phyloP scores from a whole-genome alignment of 1,140 invertebrate species.

The Tyrophagus putrescentiae region DNA sequence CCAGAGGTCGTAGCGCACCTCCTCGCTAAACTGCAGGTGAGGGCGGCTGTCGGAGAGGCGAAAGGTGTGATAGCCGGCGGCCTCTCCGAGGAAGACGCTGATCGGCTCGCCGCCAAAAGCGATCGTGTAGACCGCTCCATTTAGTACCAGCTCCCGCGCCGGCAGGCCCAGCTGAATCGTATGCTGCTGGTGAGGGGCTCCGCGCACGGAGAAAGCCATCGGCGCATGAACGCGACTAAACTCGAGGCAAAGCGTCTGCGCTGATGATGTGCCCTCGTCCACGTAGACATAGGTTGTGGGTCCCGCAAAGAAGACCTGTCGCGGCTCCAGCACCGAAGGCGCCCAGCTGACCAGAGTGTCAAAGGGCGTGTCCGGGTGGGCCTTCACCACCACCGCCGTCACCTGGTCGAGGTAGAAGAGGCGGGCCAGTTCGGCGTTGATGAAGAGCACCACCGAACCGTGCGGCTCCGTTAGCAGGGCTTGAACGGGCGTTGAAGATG shows the following conservation, averaged over 20 bases:
- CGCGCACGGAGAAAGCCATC: slow-evolving; percentile 31
- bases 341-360: slow-evolving; percentile 15
- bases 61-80: slow-evolving; percentile 53
- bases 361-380: slow-evolving; percentile 12
- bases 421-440: slow-evolving; percentile 17
- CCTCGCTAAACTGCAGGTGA: slow-evolving; percentile 42
- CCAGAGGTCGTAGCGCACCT: slow-evolving; percentile 26
- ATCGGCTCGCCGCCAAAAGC: slow-evolving; percentile 84
- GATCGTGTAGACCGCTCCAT: slow-evolving; percentile 67
- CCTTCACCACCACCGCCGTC: slow-evolving; percentile 20
- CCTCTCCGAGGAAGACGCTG: slow-evolving; percentile 56
- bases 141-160: slow-evolving; percentile 73
- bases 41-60: slow-evolving; percentile 61
- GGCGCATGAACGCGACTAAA: slow-evolving; percentile 28
- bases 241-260: slow-evolving; percentile 23
- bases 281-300: slow-evolving; percentile 29
- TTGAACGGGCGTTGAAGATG: not conserved
- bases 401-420: slow-evolving; percentile 20
- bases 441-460: slow-evolving; percentile 9
- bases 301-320: slow-evolving; percentile 59
- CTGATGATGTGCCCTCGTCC: slow-evolving; percentile 26
- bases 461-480: not conserved
- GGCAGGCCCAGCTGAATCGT: slow-evolving; percentile 74
- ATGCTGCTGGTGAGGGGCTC: slow-evolving; percentile 33
- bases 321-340: slow-evolving; percentile 43